Evolutionary conservation across 2,888 invertebrate species (phyloP).

Genomic region (Ornithoptera priamus): DNA sequence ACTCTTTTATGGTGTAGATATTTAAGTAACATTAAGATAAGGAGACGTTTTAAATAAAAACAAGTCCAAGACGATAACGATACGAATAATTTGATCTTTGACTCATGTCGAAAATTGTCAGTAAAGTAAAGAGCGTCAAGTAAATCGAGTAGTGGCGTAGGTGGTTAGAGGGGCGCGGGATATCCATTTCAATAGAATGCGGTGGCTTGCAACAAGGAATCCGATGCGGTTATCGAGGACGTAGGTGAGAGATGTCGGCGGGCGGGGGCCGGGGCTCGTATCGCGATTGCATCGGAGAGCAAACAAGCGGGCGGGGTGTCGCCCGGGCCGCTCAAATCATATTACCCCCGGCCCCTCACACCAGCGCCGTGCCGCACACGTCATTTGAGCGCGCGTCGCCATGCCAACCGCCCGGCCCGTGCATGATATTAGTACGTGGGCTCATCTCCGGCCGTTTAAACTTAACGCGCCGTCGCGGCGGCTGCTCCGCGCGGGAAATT

Average conservation of each 20-base stretch:
- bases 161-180: constrained; percentile 58
- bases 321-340: constrained; percentile 74
- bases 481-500: constrained; percentile 70
- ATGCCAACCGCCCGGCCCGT: constrained; percentile 83
- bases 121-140: constrained; percentile 50
- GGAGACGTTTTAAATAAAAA: constrained; percentile 1
- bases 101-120: constrained; percentile 52
- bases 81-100: constrained; percentile 44
- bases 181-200: constrained; percentile 77
- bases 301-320: constrained; percentile 77
- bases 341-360: constrained; percentile 76
- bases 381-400: constrained; percentile 85
- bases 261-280: constrained; percentile 57
- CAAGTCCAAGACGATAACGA: constrained; percentile 36
- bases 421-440: constrained; percentile 78
- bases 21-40: constrained; percentile 7
- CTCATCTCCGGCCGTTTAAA: constrained; percentile 79
- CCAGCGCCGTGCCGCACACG: constrained; percentile 76
- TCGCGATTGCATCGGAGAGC: constrained; percentile 81
- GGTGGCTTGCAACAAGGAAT: constrained; percentile 77
- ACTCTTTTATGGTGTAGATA: background rate
- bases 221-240: constrained; percentile 77
- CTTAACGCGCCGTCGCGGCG: constrained; percentile 55
- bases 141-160: constrained; percentile 61
- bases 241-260: constrained; percentile 74